Base-by-base conservation (phyloP, 2,113 vertebrate species). In the Pangasianodon hypophthalmus region DNA sequence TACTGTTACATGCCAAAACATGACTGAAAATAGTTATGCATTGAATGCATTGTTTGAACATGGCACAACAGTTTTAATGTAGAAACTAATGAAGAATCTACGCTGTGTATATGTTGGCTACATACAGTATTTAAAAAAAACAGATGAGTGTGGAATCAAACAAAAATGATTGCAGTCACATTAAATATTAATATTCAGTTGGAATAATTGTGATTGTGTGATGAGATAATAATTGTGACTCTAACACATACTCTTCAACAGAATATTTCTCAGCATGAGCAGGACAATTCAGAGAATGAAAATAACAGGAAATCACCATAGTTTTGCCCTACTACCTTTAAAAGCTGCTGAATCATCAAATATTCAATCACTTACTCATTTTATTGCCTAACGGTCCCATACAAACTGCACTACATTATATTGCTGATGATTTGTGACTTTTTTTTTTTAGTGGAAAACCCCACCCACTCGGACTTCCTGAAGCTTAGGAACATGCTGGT, bases 401-500 rank as follows among this genome's bases (percentile, higher is more conserved):
- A 29, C 32, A 84, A 26, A 56, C 18, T 41, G 11, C 58, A 62
- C 14, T 8, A 73, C 18, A 21, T 54, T 32, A 75, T 18, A 50
- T 37, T 64, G 58, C 2, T 81, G 16, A 32, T 54, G 29, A 37
- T 32, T 60, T 85, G 58, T 62, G 44, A 32, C 26, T 90, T 26
- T 69, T 56, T 37, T 71, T 58, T 73, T 56, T 56, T 85, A 96
- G 96, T 96, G 91, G 96, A 96, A 93, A 95, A 96, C 91, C 93
- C 95, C 0, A 86, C 46, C 44, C 95, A 99, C 95, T 98, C 97
- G 0, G 98, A 99, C 95, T 99, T 99, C 83, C 96, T 99, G 95
- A 97, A 97, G 96, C 95, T 99, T 95, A 97, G 98, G 92, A 98
- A 97, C 91, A 98, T 99, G 98, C 95, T 99, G 96, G 97, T 99